These are phyloP conservation scores for Tychaedon coryphoeus DNA, from an alignment of 2,113 vertebrate species.

Conservation along the genomic window DNA sequence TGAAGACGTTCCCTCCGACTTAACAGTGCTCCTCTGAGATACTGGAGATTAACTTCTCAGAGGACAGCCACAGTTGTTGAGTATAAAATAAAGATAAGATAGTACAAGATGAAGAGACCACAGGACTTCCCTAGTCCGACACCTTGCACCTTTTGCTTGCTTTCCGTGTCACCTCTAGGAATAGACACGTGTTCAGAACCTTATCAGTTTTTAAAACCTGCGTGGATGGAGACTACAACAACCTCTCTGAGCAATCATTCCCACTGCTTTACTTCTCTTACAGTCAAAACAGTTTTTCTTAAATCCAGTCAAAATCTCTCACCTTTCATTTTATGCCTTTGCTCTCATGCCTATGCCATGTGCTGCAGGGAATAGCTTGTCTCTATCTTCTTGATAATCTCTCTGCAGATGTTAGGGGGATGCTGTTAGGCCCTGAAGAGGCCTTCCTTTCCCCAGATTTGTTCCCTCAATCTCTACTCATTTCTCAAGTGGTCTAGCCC, in stretches of 20 bases:
- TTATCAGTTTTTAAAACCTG: background rate
- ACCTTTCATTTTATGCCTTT: background rate
- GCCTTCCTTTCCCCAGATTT: background rate
- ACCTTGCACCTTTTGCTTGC: background rate
- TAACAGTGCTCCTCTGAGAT: background rate
- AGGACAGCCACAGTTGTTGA: background rate
- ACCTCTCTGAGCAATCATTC: background rate
- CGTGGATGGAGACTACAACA: background rate
- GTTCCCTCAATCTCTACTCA: background rate
- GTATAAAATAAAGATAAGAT: background rate
- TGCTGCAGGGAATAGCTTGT: background rate
- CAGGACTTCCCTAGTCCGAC: background rate
- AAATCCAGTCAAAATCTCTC: background rate
- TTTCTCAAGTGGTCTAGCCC: background rate
- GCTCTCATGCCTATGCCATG: background rate
- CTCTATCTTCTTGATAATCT: background rate
- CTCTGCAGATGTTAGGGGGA: background rate
- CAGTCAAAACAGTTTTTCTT: background rate
- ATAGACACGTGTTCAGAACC: rapidly evolving
- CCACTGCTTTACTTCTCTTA: background rate
- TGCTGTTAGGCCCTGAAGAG: background rate
- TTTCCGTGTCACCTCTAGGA: background rate
- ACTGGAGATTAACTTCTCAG: background rate
- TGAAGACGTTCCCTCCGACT: background rate
- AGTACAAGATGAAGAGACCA: background rate